phyloP scores from a whole-genome alignment of 2,888 invertebrate genomes.

The Galerucella nymphaeae region DNA sequence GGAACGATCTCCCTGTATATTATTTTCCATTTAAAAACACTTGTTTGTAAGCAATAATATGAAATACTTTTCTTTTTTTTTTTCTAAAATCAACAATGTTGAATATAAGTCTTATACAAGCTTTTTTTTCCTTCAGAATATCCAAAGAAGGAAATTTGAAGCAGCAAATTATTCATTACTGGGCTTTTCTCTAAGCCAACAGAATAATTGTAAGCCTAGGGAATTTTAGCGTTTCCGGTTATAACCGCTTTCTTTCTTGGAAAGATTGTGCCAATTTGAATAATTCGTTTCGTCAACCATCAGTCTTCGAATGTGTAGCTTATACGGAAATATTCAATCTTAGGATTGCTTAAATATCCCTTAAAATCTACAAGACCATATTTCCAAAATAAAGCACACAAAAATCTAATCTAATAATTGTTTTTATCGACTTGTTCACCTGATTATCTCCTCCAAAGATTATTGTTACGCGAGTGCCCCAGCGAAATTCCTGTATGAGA shows the following conservation, averaged over 20 bases:
- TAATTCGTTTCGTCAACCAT: slow-evolving; percentile 14
- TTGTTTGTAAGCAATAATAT: background rate
- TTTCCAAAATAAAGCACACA: no score
- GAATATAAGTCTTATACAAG: background rate
- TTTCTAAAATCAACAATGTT: background rate
- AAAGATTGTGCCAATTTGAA: slow-evolving; percentile 22
- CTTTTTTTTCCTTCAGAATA: background rate
- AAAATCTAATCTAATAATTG: no score
- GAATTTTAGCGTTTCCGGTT: background rate
- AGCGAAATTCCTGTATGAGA: no score
- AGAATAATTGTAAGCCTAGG: slow-evolving; percentile 5
- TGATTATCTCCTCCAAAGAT: no score
- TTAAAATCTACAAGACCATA: no score
- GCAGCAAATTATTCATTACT: slow-evolving; percentile 5
- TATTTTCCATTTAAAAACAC: background rate
- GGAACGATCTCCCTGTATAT: no score
- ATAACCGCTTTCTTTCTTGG: slow-evolving; percentile 5
- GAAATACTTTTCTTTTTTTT: background rate
- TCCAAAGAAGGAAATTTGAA: slow-evolving; percentile 1
- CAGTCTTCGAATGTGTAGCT: slow-evolving; percentile 5
- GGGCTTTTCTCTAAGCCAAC: background rate
- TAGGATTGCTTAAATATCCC: slow-evolving; percentile 14
- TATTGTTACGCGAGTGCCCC: no score
- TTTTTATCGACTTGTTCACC: no score
- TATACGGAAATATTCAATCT: slow-evolving; percentile 6